These are phyloP conservation scores for Polyergus mexicanus DNA, from an alignment of 1,140 invertebrate genomes.

Conservation along the genomic window DNA sequence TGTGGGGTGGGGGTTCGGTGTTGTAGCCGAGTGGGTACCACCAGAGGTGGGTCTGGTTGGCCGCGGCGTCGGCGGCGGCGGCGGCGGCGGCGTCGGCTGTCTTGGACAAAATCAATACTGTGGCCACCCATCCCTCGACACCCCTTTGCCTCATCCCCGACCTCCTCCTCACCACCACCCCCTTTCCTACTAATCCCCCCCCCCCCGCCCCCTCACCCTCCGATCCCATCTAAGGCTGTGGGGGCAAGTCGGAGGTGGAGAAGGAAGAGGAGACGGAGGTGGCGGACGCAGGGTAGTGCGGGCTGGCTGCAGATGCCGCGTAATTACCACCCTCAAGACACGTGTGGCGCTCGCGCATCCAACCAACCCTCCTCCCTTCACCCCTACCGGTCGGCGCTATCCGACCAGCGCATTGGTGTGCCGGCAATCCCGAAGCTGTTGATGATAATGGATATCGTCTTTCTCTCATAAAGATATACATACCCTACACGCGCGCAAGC, in stretches of 20 bases:
- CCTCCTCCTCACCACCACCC: slow-evolving; percentile 43
- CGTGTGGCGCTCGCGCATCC: slow-evolving; percentile 85
- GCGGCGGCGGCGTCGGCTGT: slow-evolving; percentile 82
- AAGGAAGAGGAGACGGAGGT: slow-evolving; percentile 72
- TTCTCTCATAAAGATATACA: slow-evolving; percentile 2
- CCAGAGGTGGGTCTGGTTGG: slow-evolving; percentile 86
- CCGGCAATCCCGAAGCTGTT: slow-evolving; percentile 76
- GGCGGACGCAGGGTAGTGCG: slow-evolving; percentile 78
- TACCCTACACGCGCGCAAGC: too few relatives aligned
- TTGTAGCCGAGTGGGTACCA: slow-evolving; percentile 86
- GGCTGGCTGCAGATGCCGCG: slow-evolving; percentile 86
- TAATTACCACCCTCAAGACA: slow-evolving; percentile 87
- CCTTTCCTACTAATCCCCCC: slow-evolving; percentile 54
- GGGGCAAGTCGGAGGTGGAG: slow-evolving; percentile 79
- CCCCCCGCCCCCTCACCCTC: slow-evolving; percentile 56
- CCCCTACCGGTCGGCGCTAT: slow-evolving; percentile 38
- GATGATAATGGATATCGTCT: slow-evolving; percentile 71
- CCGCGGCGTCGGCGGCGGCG: slow-evolving; percentile 84
- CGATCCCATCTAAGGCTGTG: slow-evolving; percentile 81
- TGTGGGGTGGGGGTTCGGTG: slow-evolving; percentile 80
- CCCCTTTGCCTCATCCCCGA: slow-evolving; percentile 75
- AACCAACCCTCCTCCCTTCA: slow-evolving; percentile 62
- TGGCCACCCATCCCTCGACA: slow-evolving; percentile 82
- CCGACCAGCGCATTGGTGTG: slow-evolving; percentile 71
- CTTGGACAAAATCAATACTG: slow-evolving; percentile 87